Evolutionary conservation across 2,797 vertebrate species (phyloP), one percentile per base, ranked within the genome.

Genomic region (Xyrichtys novacula): DNA sequence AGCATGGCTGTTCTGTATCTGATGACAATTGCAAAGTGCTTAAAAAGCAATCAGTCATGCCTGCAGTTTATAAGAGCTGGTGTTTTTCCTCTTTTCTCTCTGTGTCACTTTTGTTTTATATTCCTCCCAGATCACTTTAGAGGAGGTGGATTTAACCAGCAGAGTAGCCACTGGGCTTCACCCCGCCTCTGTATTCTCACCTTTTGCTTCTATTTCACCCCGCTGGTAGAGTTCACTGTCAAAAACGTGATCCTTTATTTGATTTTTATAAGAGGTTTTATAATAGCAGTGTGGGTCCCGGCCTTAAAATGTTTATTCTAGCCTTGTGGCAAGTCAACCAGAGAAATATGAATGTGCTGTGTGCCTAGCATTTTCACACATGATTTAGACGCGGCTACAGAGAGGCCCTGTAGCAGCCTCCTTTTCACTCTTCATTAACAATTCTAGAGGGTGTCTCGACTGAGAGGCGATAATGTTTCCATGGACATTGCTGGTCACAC

Each of bases 391-490:
- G 19, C 44, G n/a, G 50, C 63, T 56, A 77, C 43, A 65, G 52
- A 67, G 64, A 76, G 32, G 36, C 36, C 58, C 57, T 53, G 66
- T 47, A 52, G 73, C 68, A 63, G 49, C n/a, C 72, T 74, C 34
- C 22, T 76, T 73, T 76, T 84, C 75, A 78, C 46, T 87, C 70
- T 76, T 86, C 81, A 88, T 86, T 86, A 79, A 56, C 58, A 79
- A 88, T 87, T 88, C 76, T 71, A 47, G 40, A 75, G 68, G 61
- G 72, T 78, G 76, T 81, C 82, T 84, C 7, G 7, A 64, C 81
- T 67, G 44, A 62, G 67, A 85, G 73, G 83, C 25, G 74, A 80
- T 82, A 81, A 84, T 79, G 74, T 71, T 81, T 71, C 74, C 55
- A 43, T 68, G 68, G 72, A 48, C 63, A 32, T 65, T 8, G 1